A percentile compares a stretch with the other conserved stretches of the same genome.
phyloP scores from a whole-genome alignment of 2,113 vertebrate genomes.

The Mirza zaza region DNA sequence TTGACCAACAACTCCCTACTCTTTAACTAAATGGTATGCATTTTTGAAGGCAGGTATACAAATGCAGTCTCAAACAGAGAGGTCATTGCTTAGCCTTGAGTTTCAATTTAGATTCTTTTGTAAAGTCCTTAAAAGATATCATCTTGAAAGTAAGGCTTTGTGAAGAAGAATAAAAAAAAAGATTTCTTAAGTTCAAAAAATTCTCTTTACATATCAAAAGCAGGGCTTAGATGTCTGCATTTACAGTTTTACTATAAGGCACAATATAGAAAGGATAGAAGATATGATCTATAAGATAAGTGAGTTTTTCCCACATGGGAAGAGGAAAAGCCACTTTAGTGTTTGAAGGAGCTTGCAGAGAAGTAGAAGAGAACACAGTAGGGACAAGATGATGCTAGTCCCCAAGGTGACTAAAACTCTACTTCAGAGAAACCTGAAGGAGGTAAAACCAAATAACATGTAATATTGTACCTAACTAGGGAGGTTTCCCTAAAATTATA shows the following conservation, averaged over 20 bases:
- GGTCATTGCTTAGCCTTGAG: neutral
- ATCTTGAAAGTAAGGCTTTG: neutral
- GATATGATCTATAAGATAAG: neutral
- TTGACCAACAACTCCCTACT: neutral
- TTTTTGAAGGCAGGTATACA: neutral
- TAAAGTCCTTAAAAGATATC: constrained; percentile 2
- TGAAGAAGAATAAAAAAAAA: neutral
- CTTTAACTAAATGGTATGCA: neutral
- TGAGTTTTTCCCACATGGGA: neutral
- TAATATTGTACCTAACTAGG: neutral
- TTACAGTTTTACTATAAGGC: neutral
- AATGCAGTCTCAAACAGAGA: neutral
- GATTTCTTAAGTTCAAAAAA: neutral
- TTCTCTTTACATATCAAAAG: neutral
- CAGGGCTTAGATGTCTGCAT: neutral
- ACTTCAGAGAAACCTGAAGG: neutral
- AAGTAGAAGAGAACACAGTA: neutral
- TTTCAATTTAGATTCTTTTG: constrained; percentile 31
- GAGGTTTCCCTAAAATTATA: neutral
- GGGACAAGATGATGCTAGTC: neutral
- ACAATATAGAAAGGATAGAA: neutral
- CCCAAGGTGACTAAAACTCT: neutral
- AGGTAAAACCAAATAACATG: neutral
- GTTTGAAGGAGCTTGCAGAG: neutral
- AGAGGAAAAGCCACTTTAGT: neutral